Percentiles rank a stretch among this genome's conserved stretches.
phyloP scores from a whole-genome alignment of 2,888 invertebrate species.

The Pycnomerus fuliginosus region DNA sequence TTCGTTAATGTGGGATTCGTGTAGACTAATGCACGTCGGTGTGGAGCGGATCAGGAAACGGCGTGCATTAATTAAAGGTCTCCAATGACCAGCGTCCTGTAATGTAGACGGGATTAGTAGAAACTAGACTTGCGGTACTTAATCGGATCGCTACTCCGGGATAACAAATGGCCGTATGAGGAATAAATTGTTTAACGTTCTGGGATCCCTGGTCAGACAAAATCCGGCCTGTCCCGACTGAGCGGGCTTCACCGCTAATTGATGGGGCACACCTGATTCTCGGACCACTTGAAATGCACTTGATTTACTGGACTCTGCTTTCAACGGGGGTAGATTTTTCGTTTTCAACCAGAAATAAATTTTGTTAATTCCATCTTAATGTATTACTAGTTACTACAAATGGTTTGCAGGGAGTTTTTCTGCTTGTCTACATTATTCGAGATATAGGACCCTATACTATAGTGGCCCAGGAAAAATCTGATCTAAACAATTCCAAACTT shows the following conservation, averaged over 20 bases:
- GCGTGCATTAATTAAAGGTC: constrained; percentile 31
- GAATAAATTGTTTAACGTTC: constrained; percentile 26
- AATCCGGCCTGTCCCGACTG: constrained; percentile 20
- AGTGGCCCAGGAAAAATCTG: no score
- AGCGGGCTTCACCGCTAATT: constrained; percentile 14
- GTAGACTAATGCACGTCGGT: constrained; percentile 25
- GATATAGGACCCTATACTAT: no score
- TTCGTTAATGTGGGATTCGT: constrained; percentile 27
- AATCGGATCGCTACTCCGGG: constrained; percentile 22
- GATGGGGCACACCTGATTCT: constrained; percentile 21
- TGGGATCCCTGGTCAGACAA: constrained; percentile 19
- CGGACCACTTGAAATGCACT: no score
- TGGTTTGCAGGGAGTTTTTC: no score
- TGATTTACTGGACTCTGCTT: no score
- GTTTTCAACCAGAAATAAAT: no score
- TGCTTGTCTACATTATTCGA: no score
- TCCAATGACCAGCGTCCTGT: constrained; percentile 25
- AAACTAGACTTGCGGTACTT: constrained; percentile 30
- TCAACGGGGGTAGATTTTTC: no score
- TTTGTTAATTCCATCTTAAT: no score
- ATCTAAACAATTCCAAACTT: no score
- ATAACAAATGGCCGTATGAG: constrained; percentile 26
- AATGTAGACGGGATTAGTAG: constrained; percentile 29
- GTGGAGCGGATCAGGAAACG: constrained; percentile 22
- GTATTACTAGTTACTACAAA: no score